These are phyloP conservation scores for Drosophila engyochracea DNA, from an alignment of 2,888 invertebrate genomes.

Conservation along the genomic window DNA sequence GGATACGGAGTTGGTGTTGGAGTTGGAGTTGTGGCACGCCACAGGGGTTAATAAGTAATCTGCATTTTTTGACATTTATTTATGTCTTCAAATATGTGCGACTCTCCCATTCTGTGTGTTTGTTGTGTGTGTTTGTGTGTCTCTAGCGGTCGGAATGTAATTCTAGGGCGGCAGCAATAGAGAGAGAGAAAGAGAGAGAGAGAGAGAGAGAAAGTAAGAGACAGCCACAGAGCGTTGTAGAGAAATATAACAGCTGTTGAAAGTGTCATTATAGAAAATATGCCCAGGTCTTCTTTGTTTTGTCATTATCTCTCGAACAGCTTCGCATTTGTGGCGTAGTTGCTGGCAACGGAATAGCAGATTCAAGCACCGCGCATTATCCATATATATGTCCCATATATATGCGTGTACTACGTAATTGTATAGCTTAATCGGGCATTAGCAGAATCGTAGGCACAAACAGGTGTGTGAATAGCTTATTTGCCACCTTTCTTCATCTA, in stretches of 20 bases:
- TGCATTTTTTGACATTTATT: conserved; percentile 85
- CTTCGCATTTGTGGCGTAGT: conserved; percentile 9
- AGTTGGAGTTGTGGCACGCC: conserved; percentile 72
- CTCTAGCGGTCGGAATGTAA: conserved; percentile 7
- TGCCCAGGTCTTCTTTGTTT: conserved; percentile 34
- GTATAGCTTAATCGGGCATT: conserved; percentile 8
- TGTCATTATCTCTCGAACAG: conserved; percentile 19
- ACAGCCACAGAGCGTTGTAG: conserved; percentile 23
- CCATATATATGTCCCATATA: background rate
- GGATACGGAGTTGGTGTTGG: conserved; percentile 13
- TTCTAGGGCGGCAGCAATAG: conserved; percentile 20
- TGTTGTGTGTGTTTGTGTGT: conserved; percentile 12
- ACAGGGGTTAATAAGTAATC: conserved; percentile 85
- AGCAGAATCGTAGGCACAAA: background rate
- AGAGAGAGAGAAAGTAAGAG: background rate
- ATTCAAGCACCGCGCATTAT: background rate
- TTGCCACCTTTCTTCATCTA: background rate
- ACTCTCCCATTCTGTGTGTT: conserved; percentile 19
- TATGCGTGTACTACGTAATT: background rate
- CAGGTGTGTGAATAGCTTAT: background rate
- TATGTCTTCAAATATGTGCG: conserved; percentile 82
- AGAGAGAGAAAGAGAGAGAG: background rate
- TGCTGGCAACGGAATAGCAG: background rate
- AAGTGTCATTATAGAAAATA: conserved; percentile 76
- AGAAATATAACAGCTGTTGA: conserved; percentile 78